Evolutionary conservation across 2,113 vertebrate genomes (phyloP).

Genomic region (Halichoerus grypus): DNA sequence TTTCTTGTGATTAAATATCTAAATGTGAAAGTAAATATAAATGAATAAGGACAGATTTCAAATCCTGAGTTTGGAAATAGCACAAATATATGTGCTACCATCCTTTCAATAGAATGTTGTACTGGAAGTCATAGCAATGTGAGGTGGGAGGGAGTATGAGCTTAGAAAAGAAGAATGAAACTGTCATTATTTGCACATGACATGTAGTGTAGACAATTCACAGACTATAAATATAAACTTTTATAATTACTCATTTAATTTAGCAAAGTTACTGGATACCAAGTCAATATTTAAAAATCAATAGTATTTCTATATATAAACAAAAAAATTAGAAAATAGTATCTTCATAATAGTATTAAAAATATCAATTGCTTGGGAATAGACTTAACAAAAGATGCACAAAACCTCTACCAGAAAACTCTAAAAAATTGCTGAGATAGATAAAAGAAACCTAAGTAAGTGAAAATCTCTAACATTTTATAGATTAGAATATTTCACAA

Average conservation of each 20-base stretch:
- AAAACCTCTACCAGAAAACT: background rate
- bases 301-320: background rate
- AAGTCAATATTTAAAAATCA: background rate
- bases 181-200: background rate
- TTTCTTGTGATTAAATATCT: background rate
- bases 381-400: constrained; percentile 23
- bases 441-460: background rate
- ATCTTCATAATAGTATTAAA: background rate
- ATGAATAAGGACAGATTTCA: background rate
- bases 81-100: background rate
- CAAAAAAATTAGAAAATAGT: background rate
- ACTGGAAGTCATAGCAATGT: background rate
- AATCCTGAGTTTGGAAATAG: background rate
- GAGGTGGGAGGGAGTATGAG: background rate
- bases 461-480: background rate
- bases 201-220: background rate
- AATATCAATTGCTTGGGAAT: background rate
- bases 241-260: background rate
- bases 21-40: background rate
- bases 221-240: background rate
- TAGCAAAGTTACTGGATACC: background rate
- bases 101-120: background rate
- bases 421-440: background rate
- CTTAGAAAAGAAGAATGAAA: background rate
- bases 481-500: background rate